Conservation (phyloP, 1,140 invertebrate genomes). For the Meloidogyne exigua region DNA sequence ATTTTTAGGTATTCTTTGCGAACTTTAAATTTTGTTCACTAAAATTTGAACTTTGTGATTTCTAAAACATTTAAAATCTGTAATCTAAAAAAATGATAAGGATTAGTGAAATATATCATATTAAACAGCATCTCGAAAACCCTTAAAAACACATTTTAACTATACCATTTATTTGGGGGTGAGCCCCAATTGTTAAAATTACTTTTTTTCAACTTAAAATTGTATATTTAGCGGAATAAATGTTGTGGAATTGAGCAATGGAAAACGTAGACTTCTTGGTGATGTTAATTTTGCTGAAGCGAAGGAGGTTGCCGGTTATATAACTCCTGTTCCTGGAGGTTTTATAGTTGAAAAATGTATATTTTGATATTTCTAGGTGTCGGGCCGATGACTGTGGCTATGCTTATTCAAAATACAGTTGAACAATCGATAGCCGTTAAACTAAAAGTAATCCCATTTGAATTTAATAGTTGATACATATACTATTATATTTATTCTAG, state of each 20-base stretch:
- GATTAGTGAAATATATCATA: too few species aligned
- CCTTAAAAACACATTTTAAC: too few species aligned
- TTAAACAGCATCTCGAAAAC: too few species aligned
- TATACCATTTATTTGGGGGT: too few species aligned
- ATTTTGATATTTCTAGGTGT: constrained; percentile 76
- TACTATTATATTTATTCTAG: not conserved
- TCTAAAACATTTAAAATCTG: too few species aligned
- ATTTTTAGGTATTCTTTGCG: too few species aligned
- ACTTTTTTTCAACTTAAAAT: too few species aligned
- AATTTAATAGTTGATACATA: not conserved
- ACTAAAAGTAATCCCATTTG: constrained; percentile 22
- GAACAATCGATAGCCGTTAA: constrained; percentile 63
- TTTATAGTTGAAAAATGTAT: constrained; percentile 93
- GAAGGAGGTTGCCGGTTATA: constrained; percentile 76
- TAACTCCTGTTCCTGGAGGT: constrained; percentile 95
- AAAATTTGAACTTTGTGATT: too few species aligned
- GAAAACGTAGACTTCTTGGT: constrained; percentile 74
- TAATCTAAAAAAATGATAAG: too few species aligned
- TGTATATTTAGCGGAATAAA: constrained; percentile 77
- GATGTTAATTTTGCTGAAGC: constrained; percentile 87
- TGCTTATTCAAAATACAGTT: constrained; percentile 93
- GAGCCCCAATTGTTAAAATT: too few species aligned
- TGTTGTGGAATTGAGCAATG: constrained; percentile 75
- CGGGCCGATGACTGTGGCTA: constrained; percentile 96
- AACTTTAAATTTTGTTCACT: too few species aligned